phyloP scores from a whole-genome alignment of 2,113 vertebrate species.

The Pachycephala philippinensis region DNA sequence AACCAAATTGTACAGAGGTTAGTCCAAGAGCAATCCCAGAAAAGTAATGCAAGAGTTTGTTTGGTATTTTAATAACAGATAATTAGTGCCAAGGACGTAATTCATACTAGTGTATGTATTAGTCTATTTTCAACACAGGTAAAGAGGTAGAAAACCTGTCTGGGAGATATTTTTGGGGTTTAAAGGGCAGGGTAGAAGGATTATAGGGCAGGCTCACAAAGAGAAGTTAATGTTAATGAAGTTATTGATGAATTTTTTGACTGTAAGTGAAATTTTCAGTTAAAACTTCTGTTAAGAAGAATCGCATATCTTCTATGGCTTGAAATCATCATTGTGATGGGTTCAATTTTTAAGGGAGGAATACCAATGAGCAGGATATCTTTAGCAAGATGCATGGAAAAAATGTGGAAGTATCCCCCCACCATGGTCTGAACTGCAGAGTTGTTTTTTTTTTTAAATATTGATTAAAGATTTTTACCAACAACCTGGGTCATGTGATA shows the following conservation, averaged over 20 bases:
- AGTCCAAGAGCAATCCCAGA: background rate
- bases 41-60: background rate
- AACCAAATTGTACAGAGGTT: background rate
- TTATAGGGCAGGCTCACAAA: background rate
- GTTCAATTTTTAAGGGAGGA: background rate
- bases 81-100: background rate
- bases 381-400: background rate
- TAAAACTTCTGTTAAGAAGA: background rate
- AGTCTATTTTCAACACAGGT: background rate
- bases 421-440: background rate
- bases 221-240: background rate
- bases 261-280: background rate
- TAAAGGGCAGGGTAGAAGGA: background rate
- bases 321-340: background rate
- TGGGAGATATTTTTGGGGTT: background rate
- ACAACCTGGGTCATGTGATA: background rate
- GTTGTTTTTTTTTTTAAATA: background rate
- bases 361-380: background rate
- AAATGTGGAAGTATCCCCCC: background rate
- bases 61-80: background rate
- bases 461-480: conserved; percentile 3
- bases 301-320: background rate
- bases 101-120: background rate
- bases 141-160: background rate
- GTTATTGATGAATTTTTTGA: background rate